Evolutionary conservation across 2,797 vertebrate genomes (phyloP), one percentile per base, ranked within the genome.

Genomic region (Amblyopsis hoosieri): DNA sequence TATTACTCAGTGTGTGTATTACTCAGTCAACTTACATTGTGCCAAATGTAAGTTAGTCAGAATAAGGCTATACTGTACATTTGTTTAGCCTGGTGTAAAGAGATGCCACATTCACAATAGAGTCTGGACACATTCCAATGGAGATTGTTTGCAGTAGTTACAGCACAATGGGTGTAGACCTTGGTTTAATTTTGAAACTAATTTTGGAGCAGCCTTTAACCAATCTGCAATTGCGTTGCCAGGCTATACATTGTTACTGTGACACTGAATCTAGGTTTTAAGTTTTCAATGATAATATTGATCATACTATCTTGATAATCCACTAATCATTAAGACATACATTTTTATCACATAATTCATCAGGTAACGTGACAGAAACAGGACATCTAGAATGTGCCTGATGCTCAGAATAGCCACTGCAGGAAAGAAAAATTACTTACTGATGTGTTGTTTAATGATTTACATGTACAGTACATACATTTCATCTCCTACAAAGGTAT

Each of bases 321-420:
- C 5, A 53, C n/a, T 66, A 31, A 73, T 47, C 66, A 5, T 12
- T 19, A 45, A 48, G 70, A 15, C 42, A 29, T 19, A 48, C 5
- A 56, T 12, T 52, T 61, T 55, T 6, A 60, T 42, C 31, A 37
- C 7, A 56, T 29, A 62, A 45, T 50, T 15, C n/a, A 46, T 31
- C 57, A 54, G 3, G 23, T 78, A 51, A 79, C 56, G 3, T 29
- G 23, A 74, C 54, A 74, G 62, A 67, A 69, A 60, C 58, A 54
- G 31, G 53, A 54, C 13, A 37, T 15, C 54, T 56, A n/a, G 54
- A 56, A 37, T 13, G 74, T 48, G 69, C 62, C 72, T 71, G 33
- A 71, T 75, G 69, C 60, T 80, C 64, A 76, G 60, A 76, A 80
- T 71, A 73, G 58, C 68, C 56, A 79, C 56, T 66, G 33, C 54